Conservation (phyloP, 2,797 vertebrate genomes). For the Carapus acus region DNA sequence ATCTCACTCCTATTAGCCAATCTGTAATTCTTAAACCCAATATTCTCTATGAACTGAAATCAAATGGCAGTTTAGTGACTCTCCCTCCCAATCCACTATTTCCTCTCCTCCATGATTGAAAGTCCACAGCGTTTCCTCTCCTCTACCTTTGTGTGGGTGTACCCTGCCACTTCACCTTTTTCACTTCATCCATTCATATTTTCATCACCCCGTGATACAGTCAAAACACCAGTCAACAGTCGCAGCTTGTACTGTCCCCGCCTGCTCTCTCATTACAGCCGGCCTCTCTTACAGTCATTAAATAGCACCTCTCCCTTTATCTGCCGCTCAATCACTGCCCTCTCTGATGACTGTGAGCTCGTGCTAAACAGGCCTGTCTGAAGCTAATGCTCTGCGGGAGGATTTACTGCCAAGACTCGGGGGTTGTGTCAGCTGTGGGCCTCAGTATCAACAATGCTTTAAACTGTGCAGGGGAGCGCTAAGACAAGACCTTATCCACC, state of each 20-base stretch:
- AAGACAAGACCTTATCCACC: slow-evolving; percentile 43
- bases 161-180: slow-evolving; percentile 29
- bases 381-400: slow-evolving; percentile 58
- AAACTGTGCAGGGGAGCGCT: slow-evolving; percentile 45
- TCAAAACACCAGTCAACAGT: slow-evolving; percentile 46
- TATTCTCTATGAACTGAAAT: too few species aligned
- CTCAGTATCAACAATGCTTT: slow-evolving; percentile 48
- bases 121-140: slow-evolving; percentile 19
- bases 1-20: too few species aligned
- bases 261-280: slow-evolving; percentile 56
- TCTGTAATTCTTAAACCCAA: too few species aligned
- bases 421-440: slow-evolving; percentile 39
- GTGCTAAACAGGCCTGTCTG: slow-evolving; percentile 60
- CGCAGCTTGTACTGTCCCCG: slow-evolving; percentile 43
- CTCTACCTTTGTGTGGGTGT: slow-evolving; percentile 21
- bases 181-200: slow-evolving; percentile 38
- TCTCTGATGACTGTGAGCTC: slow-evolving; percentile 62
- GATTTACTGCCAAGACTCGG: slow-evolving; percentile 65
- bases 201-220: slow-evolving; percentile 4
- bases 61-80: slow-evolving; percentile 55
- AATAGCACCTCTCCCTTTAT: slow-evolving; percentile 54
- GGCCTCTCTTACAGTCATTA: slow-evolving; percentile 59
- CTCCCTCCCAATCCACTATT: slow-evolving; percentile 41
- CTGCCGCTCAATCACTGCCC: slow-evolving; percentile 59
- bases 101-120: slow-evolving; percentile 29